Base-by-base conservation (phyloP, 2,888 invertebrate species). In the Limnephilus auricula region DNA sequence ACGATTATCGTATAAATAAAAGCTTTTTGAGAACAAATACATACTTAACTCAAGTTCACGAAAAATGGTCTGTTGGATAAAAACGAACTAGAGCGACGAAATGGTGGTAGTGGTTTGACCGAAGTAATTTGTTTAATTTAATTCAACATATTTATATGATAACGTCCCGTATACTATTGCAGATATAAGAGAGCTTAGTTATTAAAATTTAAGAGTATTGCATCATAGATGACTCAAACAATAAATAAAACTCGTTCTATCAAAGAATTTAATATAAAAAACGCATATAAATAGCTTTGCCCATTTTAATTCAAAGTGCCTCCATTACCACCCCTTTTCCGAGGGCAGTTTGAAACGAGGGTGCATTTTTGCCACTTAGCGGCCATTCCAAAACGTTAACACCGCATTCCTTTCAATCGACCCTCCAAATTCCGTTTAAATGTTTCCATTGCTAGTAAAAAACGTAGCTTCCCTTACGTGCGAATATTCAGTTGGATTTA, bases 331-430 rank as follows among this genome's bases (percentile, higher is more conserved):
- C 65, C 65, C 65, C n/a, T 65, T 25, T 37, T 6, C 34, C 82
- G 82, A 1, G 2, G 31, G 32, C 82, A 32, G 25, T 25, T 25
- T 82, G 82, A 82, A 82, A 82, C 34, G 82, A 82, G 82, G 82
- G 34, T 82, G 82, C 82, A 82, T 82, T 34, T 82, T 82, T 82
- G 25, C 37, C n/a, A 34, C 32, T 82, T 34, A 32, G 82, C 25
- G 9, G 18, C 37, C 34, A 37, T 82, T 82, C 18, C 34, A 82
- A 82, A 82, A 82, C 32, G 25, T 82, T 32, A 34, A 34, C 37
- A 25, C 34, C 82, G 18, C 82, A 82, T 82, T 82, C 82, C 82
- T 82, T 82, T 82, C 37, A 82, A 37, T 82, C 82, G 32, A 34
- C 34, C 18, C 32, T 9, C 18, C 34, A 32, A 37, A 82, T 34